These are phyloP conservation scores for Gari tellinella DNA, from an alignment of 2,888 invertebrate species.

Conservation along the genomic window DNA sequence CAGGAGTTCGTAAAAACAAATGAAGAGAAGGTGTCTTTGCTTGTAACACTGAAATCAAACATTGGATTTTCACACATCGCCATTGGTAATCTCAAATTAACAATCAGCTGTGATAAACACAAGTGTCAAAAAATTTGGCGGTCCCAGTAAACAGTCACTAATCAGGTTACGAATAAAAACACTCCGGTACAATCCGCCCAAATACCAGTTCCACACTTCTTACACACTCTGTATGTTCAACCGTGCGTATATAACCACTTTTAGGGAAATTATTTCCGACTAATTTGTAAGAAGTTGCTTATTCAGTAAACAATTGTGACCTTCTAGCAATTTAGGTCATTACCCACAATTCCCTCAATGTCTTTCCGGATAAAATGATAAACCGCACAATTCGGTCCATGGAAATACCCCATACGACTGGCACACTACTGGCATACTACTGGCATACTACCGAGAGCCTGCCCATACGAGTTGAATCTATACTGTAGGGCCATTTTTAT, in stretches of 20 bases:
- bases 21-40: neutral
- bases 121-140: conserved; percentile 30
- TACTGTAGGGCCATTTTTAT: too few relatives aligned
- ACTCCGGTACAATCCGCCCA: neutral
- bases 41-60: conserved; percentile 3
- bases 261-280: neutral
- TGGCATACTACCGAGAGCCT: too few relatives aligned
- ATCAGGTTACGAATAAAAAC: neutral
- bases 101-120: conserved; percentile 49
- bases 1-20: conserved; percentile 24
- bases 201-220: neutral
- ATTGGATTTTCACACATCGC: conserved; percentile 34
- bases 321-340: conserved; percentile 2
- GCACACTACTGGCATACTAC: too few relatives aligned
- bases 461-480: too few relatives aligned
- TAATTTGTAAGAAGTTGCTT: neutral
- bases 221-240: neutral
- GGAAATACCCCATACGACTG: too few relatives aligned
- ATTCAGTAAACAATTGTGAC: conserved; percentile 35
- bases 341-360: too few relatives aligned
- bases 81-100: conserved; percentile 27
- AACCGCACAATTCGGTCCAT: too few relatives aligned
- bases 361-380: too few relatives aligned
- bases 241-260: too few relatives aligned
- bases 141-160: neutral